Base-by-base conservation (phyloP, 2,797 vertebrate species). In the Chloroceryle amazona region DNA sequence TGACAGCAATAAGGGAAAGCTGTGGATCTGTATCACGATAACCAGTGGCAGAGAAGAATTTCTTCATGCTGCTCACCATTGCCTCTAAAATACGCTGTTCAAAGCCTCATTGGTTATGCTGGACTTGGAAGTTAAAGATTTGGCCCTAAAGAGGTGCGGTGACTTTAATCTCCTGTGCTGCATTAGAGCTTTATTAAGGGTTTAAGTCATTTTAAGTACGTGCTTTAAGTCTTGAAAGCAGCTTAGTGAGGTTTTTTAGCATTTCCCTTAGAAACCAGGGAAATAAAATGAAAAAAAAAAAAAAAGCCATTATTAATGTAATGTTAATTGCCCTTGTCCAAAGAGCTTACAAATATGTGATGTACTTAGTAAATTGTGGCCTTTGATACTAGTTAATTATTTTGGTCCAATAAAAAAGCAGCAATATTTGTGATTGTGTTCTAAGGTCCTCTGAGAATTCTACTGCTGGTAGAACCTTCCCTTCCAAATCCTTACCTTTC, bases 191-290 rank as follows among this genome's bases (percentile, higher is more conserved):
- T 94, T 91, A 74, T 90, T 89, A 90, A 83, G 44, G 29, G 83
- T 89, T 93, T 87, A 87, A 83, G 61, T 71, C 4, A 78, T 91
- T 96, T 96, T 74, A 83, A 82, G 22, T 70, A 62, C 41, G 74
- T 49, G 10, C 25, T 73, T 7, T 85, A 89, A 94, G 67, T 85
- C 52, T 87, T 89, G 71, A 93, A 92, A 89, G 47, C 39, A 86
- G 68, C 44, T 81, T 89, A 93, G 58, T 46, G 33, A 73, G 18
- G 3, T 14, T 73, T 93, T 87, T 89, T 37, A 87, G 10, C 10
- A 70, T 87, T 76, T 89, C 14, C 23, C 58, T 78, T 71, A 78
- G 57, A 83, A 94, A 74, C 4, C 4, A 83, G 29, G 21, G 41
- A 89, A 71, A 74, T 54, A 51, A 89, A 92, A 89, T 63, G 0